These are phyloP conservation scores for Scaptomyza caliginosa DNA, from an alignment of 2,888 invertebrate species.

Conservation along the genomic window DNA sequence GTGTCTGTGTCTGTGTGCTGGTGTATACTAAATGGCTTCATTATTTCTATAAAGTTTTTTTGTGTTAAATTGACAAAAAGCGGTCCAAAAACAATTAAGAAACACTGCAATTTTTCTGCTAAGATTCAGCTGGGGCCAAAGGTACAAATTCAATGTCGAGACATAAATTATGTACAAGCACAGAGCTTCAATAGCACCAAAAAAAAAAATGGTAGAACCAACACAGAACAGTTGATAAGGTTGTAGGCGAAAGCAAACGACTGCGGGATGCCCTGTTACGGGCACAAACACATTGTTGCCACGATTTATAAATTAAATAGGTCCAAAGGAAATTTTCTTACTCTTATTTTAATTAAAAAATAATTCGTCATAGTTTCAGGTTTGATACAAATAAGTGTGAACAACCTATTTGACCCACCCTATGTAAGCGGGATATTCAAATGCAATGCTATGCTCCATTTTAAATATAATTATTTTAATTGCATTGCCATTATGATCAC, in stretches of 20 bases:
- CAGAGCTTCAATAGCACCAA: not conserved
- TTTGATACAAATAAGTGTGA: too few species aligned
- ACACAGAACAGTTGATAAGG: not conserved
- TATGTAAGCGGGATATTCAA: not conserved
- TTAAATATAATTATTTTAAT: conserved; percentile 73
- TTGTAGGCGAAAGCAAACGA: too few species aligned
- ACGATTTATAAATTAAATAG: too few species aligned
- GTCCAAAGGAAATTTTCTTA: too few species aligned
- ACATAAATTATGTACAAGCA: conserved; percentile 38
- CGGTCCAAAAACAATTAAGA: conserved; percentile 62
- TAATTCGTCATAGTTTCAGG: too few species aligned
- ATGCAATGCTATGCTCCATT: conserved; percentile 33
- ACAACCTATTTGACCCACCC: not conserved
- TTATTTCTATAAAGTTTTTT: conserved; percentile 73
- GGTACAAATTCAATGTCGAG: conserved; percentile 64
- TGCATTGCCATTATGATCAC: conserved; percentile 66
- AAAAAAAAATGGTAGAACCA: not conserved
- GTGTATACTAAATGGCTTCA: conserved; percentile 63
- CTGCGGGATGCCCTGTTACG: not conserved
- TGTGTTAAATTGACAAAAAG: conserved; percentile 45
- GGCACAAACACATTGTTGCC: not conserved
- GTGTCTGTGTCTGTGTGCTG: conserved; percentile 24
- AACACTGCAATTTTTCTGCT: conserved; percentile 29
- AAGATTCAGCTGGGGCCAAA: conserved; percentile 20
- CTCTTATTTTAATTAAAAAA: too few species aligned